Percentiles rank a stretch among this genome's conserved stretches.
Conservation (phyloP, 2,888 invertebrate species). For the Eledone cirrhosa region DNA sequence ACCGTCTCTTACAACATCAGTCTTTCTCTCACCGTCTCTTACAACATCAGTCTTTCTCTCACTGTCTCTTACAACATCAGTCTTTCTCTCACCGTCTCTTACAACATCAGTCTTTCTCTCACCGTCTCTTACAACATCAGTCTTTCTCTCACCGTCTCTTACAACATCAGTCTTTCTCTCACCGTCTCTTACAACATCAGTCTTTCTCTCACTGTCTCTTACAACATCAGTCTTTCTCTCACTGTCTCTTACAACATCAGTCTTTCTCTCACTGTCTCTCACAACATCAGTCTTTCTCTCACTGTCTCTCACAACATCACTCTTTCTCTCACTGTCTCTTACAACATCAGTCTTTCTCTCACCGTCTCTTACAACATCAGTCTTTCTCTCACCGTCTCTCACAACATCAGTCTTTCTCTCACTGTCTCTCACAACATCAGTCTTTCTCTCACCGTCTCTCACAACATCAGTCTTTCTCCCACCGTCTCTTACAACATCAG, state of each 20-base stretch:
- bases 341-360: background rate
- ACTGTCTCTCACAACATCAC: background rate
- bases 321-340: background rate
- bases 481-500: background rate
- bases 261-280: background rate
- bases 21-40: background rate
- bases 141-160: background rate
- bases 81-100: background rate
- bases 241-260: background rate
- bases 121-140: background rate
- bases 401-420: background rate
- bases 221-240: too few species aligned
- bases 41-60: background rate
- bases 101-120: background rate
- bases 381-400: background rate
- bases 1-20: background rate
- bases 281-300: background rate
- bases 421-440: background rate
- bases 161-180: background rate
- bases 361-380: background rate
- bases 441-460: background rate
- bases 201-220: background rate
- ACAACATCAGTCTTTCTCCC: background rate
- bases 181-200: background rate
- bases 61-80: background rate